These are phyloP conservation scores for Troilus luridus DNA, from an alignment of 2,888 invertebrate genomes.

Conservation along the genomic window DNA sequence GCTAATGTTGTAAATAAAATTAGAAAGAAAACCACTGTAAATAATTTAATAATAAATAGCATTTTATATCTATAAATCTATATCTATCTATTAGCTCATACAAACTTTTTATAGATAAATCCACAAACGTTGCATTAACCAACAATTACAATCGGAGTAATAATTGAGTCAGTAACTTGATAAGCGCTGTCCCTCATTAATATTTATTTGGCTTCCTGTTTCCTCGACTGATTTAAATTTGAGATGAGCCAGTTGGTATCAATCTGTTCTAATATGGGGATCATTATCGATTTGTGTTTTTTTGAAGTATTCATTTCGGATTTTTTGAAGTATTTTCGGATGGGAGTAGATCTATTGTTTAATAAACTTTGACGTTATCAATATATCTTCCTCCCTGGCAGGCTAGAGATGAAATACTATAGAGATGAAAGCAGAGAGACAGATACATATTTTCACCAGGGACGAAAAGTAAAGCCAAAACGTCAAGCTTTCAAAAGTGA, in stretches of 20 bases:
- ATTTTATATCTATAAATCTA: too few species aligned
- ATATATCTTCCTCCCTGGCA: neutral
- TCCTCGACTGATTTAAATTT: neutral
- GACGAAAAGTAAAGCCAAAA: constrained; percentile 20
- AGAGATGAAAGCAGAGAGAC: neutral
- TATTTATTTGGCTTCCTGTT: neutral
- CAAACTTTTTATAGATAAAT: too few species aligned
- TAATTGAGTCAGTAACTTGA: neutral
- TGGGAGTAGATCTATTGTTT: neutral
- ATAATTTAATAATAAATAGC: too few species aligned
- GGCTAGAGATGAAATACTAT: neutral
- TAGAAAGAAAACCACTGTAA: too few species aligned
- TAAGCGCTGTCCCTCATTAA: neutral
- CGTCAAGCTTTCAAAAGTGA: constrained; percentile 13
- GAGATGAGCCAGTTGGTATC: neutral
- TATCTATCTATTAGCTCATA: too few species aligned
- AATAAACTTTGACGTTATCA: neutral
- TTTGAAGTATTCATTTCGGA: too few species aligned
- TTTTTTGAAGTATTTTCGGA: neutral
- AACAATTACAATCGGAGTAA: too few species aligned
- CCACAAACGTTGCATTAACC: too few species aligned
- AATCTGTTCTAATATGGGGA: neutral
- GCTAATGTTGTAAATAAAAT: too few species aligned
- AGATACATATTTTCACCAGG: neutral
- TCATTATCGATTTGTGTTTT: neutral